Evolutionary conservation across 2,888 invertebrate genomes (phyloP).

Genomic region (Pandemis heparana): DNA sequence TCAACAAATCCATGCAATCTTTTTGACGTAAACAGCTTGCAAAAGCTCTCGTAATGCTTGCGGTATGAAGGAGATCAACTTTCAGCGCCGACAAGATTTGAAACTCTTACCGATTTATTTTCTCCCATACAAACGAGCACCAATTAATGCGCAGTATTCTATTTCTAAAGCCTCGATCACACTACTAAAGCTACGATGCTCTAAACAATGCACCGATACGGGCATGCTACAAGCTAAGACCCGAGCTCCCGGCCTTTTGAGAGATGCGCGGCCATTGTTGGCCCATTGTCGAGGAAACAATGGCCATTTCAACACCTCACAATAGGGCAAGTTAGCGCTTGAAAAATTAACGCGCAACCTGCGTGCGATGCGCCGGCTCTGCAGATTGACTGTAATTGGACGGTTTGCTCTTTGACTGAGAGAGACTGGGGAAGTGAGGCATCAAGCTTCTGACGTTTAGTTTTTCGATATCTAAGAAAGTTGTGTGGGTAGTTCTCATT

Average conservation of each 20-base stretch:
- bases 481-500: too few species aligned
- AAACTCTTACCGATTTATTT: background rate
- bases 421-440: slow-evolving; percentile 17
- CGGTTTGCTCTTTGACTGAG: slow-evolving; percentile 10
- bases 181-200: slow-evolving; percentile 37
- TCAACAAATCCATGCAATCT: too few species aligned
- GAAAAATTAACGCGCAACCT: slow-evolving; percentile 71
- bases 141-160: slow-evolving; percentile 10
- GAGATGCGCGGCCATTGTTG: slow-evolving; percentile 70
- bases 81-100: background rate
- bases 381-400: slow-evolving; percentile 55
- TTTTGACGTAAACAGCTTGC: too few species aligned
- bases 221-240: slow-evolving; percentile 49
- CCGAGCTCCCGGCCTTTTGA: slow-evolving; percentile 66
- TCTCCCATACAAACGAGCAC: background rate
- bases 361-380: slow-evolving; percentile 58
- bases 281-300: slow-evolving; percentile 72
- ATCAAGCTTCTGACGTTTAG: background rate
- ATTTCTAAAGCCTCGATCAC: slow-evolving; percentile 30
- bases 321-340: slow-evolving; percentile 67
- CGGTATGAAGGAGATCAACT: too few species aligned
- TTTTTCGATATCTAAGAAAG: background rate
- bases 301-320: slow-evolving; percentile 71
- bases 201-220: slow-evolving; percentile 43
- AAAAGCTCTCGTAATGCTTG: too few species aligned